Evolutionary conservation across 2,797 vertebrate genomes (phyloP).

Genomic region (Morelia viridis): DNA sequence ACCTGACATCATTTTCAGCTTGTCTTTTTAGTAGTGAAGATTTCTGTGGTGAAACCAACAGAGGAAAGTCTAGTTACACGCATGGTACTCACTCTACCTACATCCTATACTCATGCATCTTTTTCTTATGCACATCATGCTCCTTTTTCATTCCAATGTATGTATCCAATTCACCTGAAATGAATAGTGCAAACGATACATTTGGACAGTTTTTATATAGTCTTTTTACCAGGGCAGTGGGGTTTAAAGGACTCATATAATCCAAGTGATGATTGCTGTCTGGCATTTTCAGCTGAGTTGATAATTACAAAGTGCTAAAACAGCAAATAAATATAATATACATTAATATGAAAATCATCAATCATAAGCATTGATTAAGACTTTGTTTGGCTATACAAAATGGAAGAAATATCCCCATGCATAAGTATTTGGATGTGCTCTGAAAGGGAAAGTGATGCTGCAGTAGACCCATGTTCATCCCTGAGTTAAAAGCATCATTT

Average conservation of each 20-base stretch:
- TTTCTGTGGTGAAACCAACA: background rate
- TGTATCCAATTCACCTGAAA: background rate
- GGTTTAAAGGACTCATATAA: conserved; percentile 3
- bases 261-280: conserved; percentile 1
- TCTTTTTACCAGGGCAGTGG: background rate
- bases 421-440: background rate
- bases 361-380: background rate
- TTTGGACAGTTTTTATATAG: background rate
- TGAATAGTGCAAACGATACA: background rate
- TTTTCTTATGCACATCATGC: background rate
- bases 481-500: background rate
- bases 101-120: too few relatives aligned
- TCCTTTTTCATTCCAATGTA: background rate
- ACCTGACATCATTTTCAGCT: background rate
- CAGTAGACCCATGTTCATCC: background rate
- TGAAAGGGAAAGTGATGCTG: background rate
- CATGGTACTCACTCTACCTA: background rate
- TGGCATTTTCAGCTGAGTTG: background rate
- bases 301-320: conserved; percentile 3
- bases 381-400: background rate
- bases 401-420: background rate
- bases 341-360: conserved; percentile 6
- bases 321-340: background rate
- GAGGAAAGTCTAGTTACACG: background rate
- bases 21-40: background rate